A percentile compares a stretch with the other conserved stretches of the same genome.
phyloP scores from a whole-genome alignment of 2,888 invertebrate species.

The Caenorhabditis parvicauda region DNA sequence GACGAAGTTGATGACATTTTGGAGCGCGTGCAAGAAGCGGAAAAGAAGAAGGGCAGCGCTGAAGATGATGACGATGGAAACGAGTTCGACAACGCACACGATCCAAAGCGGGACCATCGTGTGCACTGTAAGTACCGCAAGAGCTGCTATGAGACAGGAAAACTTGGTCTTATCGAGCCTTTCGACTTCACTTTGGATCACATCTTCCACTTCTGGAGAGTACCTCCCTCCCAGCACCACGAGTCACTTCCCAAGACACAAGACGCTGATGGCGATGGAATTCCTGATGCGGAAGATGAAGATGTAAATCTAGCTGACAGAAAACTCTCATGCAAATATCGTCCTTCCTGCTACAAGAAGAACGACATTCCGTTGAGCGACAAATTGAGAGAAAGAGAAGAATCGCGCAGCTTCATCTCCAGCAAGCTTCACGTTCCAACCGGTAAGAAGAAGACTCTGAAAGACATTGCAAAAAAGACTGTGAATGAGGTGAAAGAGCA shows the following conservation, averaged over 20 bases:
- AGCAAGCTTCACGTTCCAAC: conserved; percentile 22
- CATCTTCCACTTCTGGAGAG: conserved; percentile 26
- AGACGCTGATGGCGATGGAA: conserved; percentile 27
- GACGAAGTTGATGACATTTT: conserved; percentile 36
- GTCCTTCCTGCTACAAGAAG: conserved; percentile 39
- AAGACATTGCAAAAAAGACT: conserved; percentile 38
- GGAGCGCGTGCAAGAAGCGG: conserved; percentile 18
- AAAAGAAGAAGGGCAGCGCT: conserved; percentile 18
- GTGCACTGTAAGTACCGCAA: conserved; percentile 49
- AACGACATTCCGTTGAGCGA: conserved; percentile 25
- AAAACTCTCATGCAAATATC: conserved; percentile 44
- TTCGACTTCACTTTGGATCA: conserved; percentile 20
- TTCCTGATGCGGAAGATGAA: conserved; percentile 31
- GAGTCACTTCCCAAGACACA: conserved; percentile 12
- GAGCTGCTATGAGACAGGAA: conserved; percentile 45
- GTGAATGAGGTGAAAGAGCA: conserved; percentile 47
- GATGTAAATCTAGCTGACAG: conserved; percentile 24
- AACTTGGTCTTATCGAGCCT: conserved; percentile 25
- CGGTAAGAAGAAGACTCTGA: conserved; percentile 43
- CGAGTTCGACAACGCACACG: conserved; percentile 23
- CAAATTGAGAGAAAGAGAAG: conserved; percentile 32
- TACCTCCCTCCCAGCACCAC: conserved; percentile 14
- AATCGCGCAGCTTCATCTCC: conserved; percentile 14
- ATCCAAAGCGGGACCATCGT: conserved; percentile 24
- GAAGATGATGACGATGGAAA: conserved; percentile 19